phyloP scores from a whole-genome alignment of 2,888 invertebrate species.

The Strigamia maritima region DNA sequence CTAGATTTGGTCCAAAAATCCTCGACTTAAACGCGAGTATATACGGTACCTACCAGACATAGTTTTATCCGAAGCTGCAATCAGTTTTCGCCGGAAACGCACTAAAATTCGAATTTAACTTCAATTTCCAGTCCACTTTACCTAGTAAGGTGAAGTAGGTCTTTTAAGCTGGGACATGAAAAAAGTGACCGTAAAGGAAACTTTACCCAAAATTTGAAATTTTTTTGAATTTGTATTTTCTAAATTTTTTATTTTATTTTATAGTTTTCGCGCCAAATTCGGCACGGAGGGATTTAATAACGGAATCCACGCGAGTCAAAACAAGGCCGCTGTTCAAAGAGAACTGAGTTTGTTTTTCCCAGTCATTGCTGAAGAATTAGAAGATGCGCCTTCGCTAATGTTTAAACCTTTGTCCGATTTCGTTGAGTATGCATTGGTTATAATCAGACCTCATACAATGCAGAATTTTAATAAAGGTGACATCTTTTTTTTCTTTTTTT shows the following conservation, averaged over 20 bases:
- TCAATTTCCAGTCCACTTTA: no score
- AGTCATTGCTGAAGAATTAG: not conserved
- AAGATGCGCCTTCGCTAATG: not conserved
- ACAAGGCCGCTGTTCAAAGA: not conserved
- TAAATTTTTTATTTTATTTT: slow-evolving; percentile 41
- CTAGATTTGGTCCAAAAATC: no score
- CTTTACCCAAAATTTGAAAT: no score
- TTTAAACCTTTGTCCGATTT: not conserved
- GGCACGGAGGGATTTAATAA: slow-evolving; percentile 50
- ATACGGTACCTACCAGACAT: no score
- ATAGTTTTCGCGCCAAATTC: slow-evolving; percentile 52
- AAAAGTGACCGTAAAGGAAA: no score
- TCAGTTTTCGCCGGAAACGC: no score
- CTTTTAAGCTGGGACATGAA: no score
- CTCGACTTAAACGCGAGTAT: no score
- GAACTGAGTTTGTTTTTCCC: slow-evolving; percentile 29
- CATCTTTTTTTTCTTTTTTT: not conserved
- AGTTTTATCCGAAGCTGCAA: no score
- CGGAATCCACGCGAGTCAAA: slow-evolving; percentile 49
- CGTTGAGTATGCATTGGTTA: not conserved
- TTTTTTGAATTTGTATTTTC: not conserved
- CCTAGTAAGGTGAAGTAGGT: no score
- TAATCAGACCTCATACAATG: slow-evolving; percentile 1
- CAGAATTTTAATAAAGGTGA: slow-evolving; percentile 1
- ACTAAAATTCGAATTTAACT: no score